These are phyloP conservation scores for Carapus acus DNA, from an alignment of 2,797 vertebrate genomes.

Conservation along the genomic window DNA sequence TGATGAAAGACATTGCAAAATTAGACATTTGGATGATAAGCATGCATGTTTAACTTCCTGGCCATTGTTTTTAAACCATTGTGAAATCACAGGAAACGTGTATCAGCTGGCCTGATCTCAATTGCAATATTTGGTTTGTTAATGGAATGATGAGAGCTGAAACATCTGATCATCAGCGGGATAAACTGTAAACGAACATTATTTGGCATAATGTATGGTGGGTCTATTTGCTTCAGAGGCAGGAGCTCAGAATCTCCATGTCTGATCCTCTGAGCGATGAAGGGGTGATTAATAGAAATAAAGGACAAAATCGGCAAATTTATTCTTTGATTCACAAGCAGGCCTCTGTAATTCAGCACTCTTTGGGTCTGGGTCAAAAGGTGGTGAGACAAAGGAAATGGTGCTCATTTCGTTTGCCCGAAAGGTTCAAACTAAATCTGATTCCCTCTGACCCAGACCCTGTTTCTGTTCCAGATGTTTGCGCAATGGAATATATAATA, in stretches of 20 bases:
- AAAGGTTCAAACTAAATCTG: constrained; percentile 14
- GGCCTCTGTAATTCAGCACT: constrained; percentile 53
- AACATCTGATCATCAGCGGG: constrained; percentile 43
- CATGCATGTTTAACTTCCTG: constrained; percentile 38
- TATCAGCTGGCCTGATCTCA: constrained; percentile 58
- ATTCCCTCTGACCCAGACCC: constrained; percentile 32
- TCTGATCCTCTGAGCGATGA: constrained; percentile 43
- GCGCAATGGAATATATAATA: constrained; percentile 25
- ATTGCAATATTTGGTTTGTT: constrained; percentile 67
- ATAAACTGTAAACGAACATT: constrained; percentile 53
- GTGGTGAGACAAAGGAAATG: no score
- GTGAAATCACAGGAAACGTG: constrained; percentile 30
- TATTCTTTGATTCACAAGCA: constrained; percentile 60
- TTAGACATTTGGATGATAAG: constrained; percentile 30
- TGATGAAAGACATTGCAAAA: constrained; percentile 30
- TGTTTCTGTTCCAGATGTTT: constrained; percentile 37
- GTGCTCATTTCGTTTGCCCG: constrained; percentile 17
- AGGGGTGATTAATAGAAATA: constrained; percentile 32
- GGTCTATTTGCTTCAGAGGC: constrained; percentile 44
- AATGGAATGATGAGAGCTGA: constrained; percentile 63
- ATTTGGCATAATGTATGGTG: constrained; percentile 39
- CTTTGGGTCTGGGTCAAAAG: constrained; percentile 35
- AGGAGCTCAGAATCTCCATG: constrained; percentile 53
- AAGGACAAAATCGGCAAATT: constrained; percentile 29
- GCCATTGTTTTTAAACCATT: constrained; percentile 48